Conservation (phyloP, 2,797 vertebrate species). For the Crocidura indochinensis region DNA sequence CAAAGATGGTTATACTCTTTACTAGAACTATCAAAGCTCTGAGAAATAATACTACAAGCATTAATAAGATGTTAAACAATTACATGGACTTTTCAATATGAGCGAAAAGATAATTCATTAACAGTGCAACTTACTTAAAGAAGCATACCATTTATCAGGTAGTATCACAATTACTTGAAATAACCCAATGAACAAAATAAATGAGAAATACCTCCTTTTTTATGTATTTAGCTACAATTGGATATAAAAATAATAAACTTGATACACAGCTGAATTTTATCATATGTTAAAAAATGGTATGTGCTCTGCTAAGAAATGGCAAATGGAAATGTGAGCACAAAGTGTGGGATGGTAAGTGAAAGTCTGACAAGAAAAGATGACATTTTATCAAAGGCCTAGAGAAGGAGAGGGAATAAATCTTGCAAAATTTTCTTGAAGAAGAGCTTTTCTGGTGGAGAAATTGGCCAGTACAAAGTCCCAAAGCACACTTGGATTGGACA, state of each 20-base stretch:
- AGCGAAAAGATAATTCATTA: not conserved
- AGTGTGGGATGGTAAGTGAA: accelerated
- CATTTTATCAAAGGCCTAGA: not conserved
- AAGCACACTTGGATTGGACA: not conserved
- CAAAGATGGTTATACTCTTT: not conserved
- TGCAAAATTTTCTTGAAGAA: not conserved
- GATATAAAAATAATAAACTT: not conserved
- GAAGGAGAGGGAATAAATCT: not conserved
- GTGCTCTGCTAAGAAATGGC: not conserved
- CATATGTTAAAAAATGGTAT: not conserved
- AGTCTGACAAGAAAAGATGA: not conserved
- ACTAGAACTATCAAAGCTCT: not conserved
- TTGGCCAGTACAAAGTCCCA: not conserved
- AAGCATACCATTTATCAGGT: not conserved
- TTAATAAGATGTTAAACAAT: slow-evolving; percentile 28
- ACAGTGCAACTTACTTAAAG: not conserved
- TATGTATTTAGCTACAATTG: not conserved
- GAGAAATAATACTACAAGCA: slow-evolving; percentile 39
- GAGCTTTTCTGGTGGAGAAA: not conserved
- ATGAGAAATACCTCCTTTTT: not conserved
- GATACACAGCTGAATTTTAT: not conserved
- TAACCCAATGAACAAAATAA: not conserved
- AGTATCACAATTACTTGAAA: not conserved
- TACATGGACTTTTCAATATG: not conserved
- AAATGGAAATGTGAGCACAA: not conserved